These are phyloP conservation scores for Drosophila paramelanica DNA, from an alignment of 2,888 invertebrate genomes.

Conservation along the genomic window DNA sequence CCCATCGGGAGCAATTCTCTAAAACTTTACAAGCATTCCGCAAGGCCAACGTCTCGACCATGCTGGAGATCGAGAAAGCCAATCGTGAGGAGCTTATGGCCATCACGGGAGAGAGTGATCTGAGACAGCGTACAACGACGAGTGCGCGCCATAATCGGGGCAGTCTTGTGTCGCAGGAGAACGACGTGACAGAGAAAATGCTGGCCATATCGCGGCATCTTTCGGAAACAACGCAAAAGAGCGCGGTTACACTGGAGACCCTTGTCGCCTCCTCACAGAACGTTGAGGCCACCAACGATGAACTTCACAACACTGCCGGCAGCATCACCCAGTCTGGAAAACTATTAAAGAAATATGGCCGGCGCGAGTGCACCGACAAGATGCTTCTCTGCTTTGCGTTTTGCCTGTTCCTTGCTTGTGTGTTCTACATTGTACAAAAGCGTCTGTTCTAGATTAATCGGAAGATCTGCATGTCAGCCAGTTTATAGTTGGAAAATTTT, in stretches of 20 bases:
- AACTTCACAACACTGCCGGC: constrained; percentile 93
- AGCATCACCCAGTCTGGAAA: constrained; percentile 95
- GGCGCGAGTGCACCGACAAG: constrained; percentile 98
- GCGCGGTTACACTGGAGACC: constrained; percentile 93
- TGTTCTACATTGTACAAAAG: constrained; percentile 96
- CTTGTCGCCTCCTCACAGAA: constrained; percentile 90
- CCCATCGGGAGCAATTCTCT: constrained; percentile 90
- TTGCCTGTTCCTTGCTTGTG: constrained; percentile 94
- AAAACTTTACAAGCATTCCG: constrained; percentile 91
- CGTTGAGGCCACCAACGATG: constrained; percentile 91
- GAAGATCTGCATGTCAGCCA: too few relatives aligned
- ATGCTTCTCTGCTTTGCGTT: constrained; percentile 94
- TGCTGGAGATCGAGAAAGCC: constrained; percentile 91
- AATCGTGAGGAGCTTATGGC: constrained; percentile 90
- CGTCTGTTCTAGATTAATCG: constrained; percentile 88
- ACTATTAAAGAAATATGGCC: constrained; percentile 95
- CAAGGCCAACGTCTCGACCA: constrained; percentile 91
- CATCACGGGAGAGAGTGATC: constrained; percentile 86
- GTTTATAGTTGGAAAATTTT: neutral
- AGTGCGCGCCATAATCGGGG: constrained; percentile 87
- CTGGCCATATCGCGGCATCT: constrained; percentile 93
- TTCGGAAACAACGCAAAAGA: constrained; percentile 94
- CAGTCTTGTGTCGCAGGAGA: constrained; percentile 85
- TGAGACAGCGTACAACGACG: constrained; percentile 86
- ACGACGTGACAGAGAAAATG: constrained; percentile 93